These are phyloP conservation scores for Anadara kagoshimensis DNA, from an alignment of 1,140 invertebrate genomes.

Conservation along the genomic window DNA sequence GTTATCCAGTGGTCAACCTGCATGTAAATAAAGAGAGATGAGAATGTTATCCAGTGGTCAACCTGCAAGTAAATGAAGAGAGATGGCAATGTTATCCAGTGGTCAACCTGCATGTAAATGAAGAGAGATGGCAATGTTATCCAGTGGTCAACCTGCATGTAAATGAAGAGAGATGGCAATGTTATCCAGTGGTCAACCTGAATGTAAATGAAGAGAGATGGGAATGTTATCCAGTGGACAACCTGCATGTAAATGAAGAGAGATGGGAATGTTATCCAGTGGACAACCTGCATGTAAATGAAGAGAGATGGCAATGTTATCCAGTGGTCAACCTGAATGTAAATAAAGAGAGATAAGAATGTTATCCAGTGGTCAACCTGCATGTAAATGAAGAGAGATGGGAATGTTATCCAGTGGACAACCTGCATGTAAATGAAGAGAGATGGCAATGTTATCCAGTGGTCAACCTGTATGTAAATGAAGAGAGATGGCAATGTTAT, in stretches of 20 bases:
- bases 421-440: constrained; percentile 76
- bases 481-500: constrained; percentile 80
- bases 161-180: constrained; percentile 76
- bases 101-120: constrained; percentile 82
- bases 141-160: constrained; percentile 89
- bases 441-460: constrained; percentile 88
- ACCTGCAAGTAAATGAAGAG: constrained; percentile 76
- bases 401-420: constrained; percentile 92
- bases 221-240: constrained; percentile 92
- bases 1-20: constrained; percentile 93
- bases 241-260: constrained; percentile 76
- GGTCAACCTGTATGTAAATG: constrained; percentile 82
- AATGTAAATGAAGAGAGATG: constrained; percentile 59
- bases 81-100: constrained; percentile 88
- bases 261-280: constrained; percentile 88
- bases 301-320: constrained; percentile 80
- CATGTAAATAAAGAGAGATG: constrained; percentile 59
- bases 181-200: constrained; percentile 93
- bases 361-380: constrained; percentile 93
- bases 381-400: constrained; percentile 59
- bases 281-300: constrained; percentile 82
- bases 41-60: constrained; percentile 92
- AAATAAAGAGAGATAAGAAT: constrained; percentile 76
- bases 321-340: constrained; percentile 89
- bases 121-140: constrained; percentile 80